phyloP scores from a whole-genome alignment of 1,140 invertebrate genomes.

The Pygmarrhopalites habei region DNA sequence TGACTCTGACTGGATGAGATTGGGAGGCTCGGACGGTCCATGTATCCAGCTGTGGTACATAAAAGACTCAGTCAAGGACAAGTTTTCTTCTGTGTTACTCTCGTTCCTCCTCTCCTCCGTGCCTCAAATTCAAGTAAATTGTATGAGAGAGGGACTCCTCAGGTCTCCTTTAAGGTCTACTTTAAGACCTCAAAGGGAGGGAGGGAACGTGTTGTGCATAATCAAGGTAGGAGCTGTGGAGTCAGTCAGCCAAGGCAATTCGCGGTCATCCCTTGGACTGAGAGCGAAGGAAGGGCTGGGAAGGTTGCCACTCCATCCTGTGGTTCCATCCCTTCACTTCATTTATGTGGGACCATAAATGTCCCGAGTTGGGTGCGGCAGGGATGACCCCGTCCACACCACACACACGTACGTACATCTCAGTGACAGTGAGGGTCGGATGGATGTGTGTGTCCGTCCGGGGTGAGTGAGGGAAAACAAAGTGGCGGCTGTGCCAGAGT shows the following conservation, averaged over 20 bases:
- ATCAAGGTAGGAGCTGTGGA: neutral
- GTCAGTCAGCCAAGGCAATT: neutral
- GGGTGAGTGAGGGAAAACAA: neutral
- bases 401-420: neutral
- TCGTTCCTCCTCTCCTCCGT: neutral
- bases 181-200: neutral
- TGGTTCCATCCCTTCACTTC: too few species aligned
- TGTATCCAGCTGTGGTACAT: constrained; percentile 20
- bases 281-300: too few species aligned
- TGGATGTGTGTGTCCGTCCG: neutral
- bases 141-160: too few species aligned
- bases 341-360: neutral
- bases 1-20: neutral
- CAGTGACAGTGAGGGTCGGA: neutral
- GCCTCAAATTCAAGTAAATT: too few species aligned
- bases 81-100: neutral
- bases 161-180: neutral
- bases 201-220: neutral
- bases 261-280: neutral
- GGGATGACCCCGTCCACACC: neutral
- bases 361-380: neutral
- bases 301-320: too few species aligned
- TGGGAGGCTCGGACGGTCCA: constrained; percentile 2
- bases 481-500: neutral
- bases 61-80: constrained; percentile 3